Conservation (phyloP, 2,888 invertebrate genomes). For the Dasysyrphus tricinctus region DNA sequence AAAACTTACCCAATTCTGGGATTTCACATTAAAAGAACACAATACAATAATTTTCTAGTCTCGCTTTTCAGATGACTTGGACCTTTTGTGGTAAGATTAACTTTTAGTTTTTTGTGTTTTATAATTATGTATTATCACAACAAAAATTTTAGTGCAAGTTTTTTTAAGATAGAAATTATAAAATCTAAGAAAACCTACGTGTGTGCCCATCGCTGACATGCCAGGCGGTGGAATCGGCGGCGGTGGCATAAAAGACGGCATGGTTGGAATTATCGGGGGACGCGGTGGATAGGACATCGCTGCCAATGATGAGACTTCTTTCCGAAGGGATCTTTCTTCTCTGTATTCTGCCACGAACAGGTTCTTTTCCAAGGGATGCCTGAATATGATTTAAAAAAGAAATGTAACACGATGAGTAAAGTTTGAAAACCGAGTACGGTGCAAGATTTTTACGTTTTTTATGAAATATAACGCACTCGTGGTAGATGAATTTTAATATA, state of each 20-base stretch:
- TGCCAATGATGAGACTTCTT: conserved; percentile 7
- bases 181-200: conserved; percentile 85
- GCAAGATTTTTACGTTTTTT: conserved; percentile 16
- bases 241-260: conserved; percentile 90
- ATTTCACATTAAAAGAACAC: conserved; percentile 67
- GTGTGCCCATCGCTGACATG: conserved; percentile 89
- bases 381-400: conserved; percentile 28
- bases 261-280: conserved; percentile 90
- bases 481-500: conserved; percentile 1
- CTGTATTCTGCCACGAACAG: conserved; percentile 25
- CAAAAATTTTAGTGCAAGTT: conserved; percentile 39
- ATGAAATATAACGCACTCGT: conserved; percentile 6
- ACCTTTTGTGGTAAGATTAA: conserved; percentile 34
- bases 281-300: conserved; percentile 96
- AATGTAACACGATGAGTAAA: conserved; percentile 13
- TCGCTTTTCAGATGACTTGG: conserved; percentile 51
- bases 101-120: conserved; percentile 20
- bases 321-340: conserved; percentile 7
- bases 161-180: conserved; percentile 32
- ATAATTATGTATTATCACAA: conserved; percentile 31
- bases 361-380: conserved; percentile 29
- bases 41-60: conserved; percentile 62
- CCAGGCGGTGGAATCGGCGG: conserved; percentile 88
- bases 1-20: conserved; percentile 65
- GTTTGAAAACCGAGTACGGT: conserved; percentile 3